Percentiles rank a stretch among this genome's conserved stretches.
Evolutionary conservation across 2,797 vertebrate genomes (phyloP).

Genomic region (Mionectes olivaceus): DNA sequence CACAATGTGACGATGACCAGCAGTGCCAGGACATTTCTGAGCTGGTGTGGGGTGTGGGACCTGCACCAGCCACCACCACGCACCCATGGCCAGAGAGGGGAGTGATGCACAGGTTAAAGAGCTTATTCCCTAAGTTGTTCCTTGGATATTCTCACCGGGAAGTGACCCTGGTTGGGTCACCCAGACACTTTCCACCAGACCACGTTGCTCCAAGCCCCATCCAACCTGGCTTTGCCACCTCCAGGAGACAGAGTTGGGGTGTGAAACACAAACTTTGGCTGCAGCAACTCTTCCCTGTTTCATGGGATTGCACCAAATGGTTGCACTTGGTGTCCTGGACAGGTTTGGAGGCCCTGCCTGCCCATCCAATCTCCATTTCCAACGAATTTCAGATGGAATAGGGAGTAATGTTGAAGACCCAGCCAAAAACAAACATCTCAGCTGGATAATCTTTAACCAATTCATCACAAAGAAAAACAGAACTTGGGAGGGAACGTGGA

Average conservation of each 20-base stretch:
- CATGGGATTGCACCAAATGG: background rate
- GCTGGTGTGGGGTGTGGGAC: rapidly evolving
- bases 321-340: rapidly evolving
- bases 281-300: background rate
- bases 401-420: background rate
- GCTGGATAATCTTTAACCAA: background rate
- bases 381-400: background rate
- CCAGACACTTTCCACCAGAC: background rate
- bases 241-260: background rate
- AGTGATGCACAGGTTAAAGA: background rate
- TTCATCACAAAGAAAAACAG: background rate
- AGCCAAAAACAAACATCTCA: background rate
- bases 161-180: background rate
- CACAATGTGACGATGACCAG: rapidly evolving
- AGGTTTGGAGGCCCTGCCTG: background rate
- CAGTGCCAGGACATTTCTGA: background rate
- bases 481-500: background rate
- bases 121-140: background rate
- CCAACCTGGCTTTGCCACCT: background rate
- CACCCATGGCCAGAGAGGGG: background rate
- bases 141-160: background rate
- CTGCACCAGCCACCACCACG: background rate
- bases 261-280: background rate
- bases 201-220: no score
- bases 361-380: background rate